Evolutionary conservation across 2,797 vertebrate genomes (phyloP).

Genomic region (Anguilla anguilla): DNA sequence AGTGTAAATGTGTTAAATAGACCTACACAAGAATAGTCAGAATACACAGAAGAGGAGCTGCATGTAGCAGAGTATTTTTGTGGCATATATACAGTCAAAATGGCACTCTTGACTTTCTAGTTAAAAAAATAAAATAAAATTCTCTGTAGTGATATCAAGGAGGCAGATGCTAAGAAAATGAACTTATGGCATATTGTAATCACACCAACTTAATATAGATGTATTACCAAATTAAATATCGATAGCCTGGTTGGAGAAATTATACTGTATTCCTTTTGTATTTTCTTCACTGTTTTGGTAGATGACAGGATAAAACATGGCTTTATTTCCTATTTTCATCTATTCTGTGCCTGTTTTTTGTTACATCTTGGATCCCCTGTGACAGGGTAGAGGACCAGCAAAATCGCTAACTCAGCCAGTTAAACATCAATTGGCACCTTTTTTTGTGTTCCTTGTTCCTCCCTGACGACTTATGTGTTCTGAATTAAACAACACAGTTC

Average conservation of each 20-base stretch:
- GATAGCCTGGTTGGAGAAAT: background rate
- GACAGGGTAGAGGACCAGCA: background rate
- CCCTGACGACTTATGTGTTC: background rate
- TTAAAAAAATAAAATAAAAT: background rate
- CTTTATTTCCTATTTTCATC: slow-evolving; percentile 4
- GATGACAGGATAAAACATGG: background rate
- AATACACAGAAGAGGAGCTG: too few species aligned
- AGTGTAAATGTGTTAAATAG: too few species aligned
- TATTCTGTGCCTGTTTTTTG: too few species aligned
- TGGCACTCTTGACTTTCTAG: background rate
- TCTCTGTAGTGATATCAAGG: background rate
- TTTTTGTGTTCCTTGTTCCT: background rate
- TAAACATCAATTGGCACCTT: slow-evolving; percentile 14
- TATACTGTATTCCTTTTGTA: background rate
- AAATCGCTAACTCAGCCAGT: slow-evolving; percentile 13
- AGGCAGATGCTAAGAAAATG: background rate
- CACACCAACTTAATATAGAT: background rate
- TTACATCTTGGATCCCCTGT: background rate
- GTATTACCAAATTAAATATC: background rate
- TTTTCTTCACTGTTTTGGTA: background rate
- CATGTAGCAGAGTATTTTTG: too few species aligned
- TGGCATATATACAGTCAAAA: too few species aligned
- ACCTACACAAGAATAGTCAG: too few species aligned
- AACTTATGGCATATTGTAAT: background rate
- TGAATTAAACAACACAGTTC: background rate